phyloP scores from a whole-genome alignment of 2,797 vertebrate genomes.

The Urosaurus nigricauda region DNA sequence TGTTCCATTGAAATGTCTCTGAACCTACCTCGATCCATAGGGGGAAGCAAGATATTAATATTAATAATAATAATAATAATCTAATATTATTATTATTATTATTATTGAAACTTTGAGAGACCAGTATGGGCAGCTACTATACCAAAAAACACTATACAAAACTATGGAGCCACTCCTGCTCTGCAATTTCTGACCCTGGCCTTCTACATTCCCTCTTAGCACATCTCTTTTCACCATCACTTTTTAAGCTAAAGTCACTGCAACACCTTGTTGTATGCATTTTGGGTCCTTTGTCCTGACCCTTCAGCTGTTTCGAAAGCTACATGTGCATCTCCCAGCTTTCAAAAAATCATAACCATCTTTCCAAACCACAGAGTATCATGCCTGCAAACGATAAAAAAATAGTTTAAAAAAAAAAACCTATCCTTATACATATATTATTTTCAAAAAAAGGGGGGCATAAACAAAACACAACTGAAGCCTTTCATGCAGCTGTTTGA shows the following conservation, averaged over 20 bases:
- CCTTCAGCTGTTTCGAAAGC: slow-evolving; percentile 29
- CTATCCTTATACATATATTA: slow-evolving; percentile 45
- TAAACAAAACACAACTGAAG: slow-evolving; percentile 62
- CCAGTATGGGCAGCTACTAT: too few species aligned
- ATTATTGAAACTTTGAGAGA: too few species aligned
- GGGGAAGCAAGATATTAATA: too few species aligned
- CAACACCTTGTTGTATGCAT: neutral
- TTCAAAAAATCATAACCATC: slow-evolving; percentile 38
- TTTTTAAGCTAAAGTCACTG: neutral
- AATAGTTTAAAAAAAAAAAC: slow-evolving; percentile 52
- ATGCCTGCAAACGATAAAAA: slow-evolving; percentile 70
- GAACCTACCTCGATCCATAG: too few species aligned
- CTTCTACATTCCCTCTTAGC: too few species aligned
- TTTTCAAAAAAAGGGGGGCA: slow-evolving; percentile 41
- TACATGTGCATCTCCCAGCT: slow-evolving; percentile 34
- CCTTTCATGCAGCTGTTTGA: slow-evolving; percentile 76
- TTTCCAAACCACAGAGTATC: slow-evolving; percentile 50
- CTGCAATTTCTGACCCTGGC: too few species aligned
- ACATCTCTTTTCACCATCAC: neutral
- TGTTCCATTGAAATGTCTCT: too few species aligned
- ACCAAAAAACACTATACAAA: too few species aligned
- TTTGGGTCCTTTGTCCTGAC: neutral
- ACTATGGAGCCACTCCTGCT: too few species aligned
- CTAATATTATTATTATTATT: too few species aligned
- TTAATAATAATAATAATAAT: too few species aligned